Percentiles rank a stretch among this genome's conserved stretches.
These are phyloP conservation scores for Anguilla rostrata DNA, from an alignment of 2,113 vertebrate genomes.

Conservation along the genomic window DNA sequence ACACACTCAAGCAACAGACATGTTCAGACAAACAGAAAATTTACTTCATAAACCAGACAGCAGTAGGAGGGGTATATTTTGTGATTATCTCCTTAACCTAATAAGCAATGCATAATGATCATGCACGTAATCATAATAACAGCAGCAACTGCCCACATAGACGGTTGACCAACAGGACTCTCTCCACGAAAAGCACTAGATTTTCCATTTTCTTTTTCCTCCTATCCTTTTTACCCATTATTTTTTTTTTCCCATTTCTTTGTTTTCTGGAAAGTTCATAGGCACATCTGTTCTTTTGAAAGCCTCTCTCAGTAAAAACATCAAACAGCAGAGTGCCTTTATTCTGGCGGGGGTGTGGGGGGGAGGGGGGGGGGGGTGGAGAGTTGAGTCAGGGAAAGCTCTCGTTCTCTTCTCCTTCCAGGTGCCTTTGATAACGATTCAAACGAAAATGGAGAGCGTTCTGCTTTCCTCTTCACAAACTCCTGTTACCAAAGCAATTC, in stretches of 20 bases:
- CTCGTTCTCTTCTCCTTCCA: slow-evolving; percentile 4
- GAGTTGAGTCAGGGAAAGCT: slow-evolving; percentile 19
- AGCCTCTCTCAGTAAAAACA: background rate
- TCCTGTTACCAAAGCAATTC: slow-evolving; percentile 9
- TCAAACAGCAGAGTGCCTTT: slow-evolving; percentile 17
- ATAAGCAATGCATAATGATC: background rate
- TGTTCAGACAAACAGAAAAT: background rate
- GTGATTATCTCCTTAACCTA: background rate
- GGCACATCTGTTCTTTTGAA: slow-evolving; percentile 21
- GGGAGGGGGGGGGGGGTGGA: background rate
- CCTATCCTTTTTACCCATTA: slow-evolving; percentile 16
- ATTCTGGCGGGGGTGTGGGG: background rate
- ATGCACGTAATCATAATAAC: background rate
- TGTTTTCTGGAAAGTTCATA: slow-evolving; percentile 11
- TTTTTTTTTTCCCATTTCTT: slow-evolving; percentile 12
- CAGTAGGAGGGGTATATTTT: background rate
- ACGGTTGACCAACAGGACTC: background rate
- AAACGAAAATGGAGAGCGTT: slow-evolving; percentile 8
- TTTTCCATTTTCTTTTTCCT: slow-evolving; percentile 4
- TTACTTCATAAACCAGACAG: background rate
- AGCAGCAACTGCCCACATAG: background rate
- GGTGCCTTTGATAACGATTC: slow-evolving; percentile 14
- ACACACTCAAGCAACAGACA: background rate
- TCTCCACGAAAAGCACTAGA: background rate
- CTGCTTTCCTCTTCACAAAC: slow-evolving; percentile 9